Evolutionary conservation across 2,888 invertebrate species (phyloP), one percentile per base, ranked within the genome.

Genomic region (Ramazzottius varieornatus): DNA sequence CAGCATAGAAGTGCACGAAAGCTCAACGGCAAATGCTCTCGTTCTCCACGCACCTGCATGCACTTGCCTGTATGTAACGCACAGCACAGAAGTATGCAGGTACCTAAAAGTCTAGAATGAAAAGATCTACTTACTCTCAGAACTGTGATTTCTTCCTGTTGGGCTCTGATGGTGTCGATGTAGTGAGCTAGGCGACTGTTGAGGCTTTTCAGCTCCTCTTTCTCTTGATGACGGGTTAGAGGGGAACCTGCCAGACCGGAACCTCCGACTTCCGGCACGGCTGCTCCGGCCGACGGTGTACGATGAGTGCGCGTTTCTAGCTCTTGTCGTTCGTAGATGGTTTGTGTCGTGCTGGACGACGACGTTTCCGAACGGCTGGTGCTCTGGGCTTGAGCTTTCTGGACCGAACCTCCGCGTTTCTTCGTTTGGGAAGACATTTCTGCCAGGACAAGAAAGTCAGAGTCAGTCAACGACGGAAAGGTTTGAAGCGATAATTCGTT

Each of bases 341-440:
- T 54, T 24, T 54, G n/a, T 8, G 20, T 54, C 16, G 54, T 54
- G 16, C 4, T 24, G n/a, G 54, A 54, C 16, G 54, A 54, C 29
- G 13, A 13, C 4, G 54, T 24, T n/a, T n/a, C n/a, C n/a, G n/a
- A n/a, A 4, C 54, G 20, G 54, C 16, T 8, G 13, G 54, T 29
- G 54, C 16, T 29, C 54, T 8, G 24, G n/a, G 29, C 13, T 24
- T 8, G 16, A 24, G n/a, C 29, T 8, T 54, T 13, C 54, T 54
- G 54, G n/a, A 4, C n/a, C 54, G 54, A 54, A 29, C 54, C 54
- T 8, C 54, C 54, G 54, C 54, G 54, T 54, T 54, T 54, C n/a
- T 40, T 40, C 8, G 8, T 40, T 40, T 40, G 40, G 40, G 40
- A 8, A 20, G 40, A 40, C 40, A 40, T 40, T 40, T n/a, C n/a